These are phyloP conservation scores for Pongo pygmaeus DNA, from an alignment of 2,113 vertebrate species.

Conservation along the genomic window DNA sequence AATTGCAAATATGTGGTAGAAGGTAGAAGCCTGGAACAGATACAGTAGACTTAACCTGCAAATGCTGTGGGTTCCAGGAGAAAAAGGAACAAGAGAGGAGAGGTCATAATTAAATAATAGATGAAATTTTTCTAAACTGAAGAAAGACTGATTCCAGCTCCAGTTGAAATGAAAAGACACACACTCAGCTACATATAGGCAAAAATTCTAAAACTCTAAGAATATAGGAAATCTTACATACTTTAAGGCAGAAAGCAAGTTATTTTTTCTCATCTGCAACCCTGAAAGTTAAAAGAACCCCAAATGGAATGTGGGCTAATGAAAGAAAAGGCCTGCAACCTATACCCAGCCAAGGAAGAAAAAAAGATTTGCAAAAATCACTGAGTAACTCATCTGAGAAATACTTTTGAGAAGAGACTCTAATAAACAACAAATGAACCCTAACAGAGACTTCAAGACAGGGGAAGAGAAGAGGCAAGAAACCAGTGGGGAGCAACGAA, in stretches of 20 bases:
- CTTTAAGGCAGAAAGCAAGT: constrained; percentile 24
- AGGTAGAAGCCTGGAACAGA: constrained; percentile 11
- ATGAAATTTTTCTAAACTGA: background rate
- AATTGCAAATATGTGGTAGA: constrained; percentile 66
- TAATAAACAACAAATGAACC: constrained; percentile 11
- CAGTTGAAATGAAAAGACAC: background rate
- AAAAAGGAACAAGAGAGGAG: background rate
- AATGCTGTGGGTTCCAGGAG: constrained; percentile 14
- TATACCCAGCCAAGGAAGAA: background rate
- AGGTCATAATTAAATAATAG: constrained; percentile 3
- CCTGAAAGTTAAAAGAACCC: background rate
- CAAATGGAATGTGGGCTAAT: background rate
- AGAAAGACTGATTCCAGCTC: background rate
- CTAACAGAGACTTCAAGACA: constrained; percentile 46
- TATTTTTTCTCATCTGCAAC: background rate
- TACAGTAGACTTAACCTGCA: background rate
- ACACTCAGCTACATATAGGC: background rate
- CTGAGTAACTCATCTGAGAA: background rate
- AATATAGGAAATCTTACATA: background rate
- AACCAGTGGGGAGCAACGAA: constrained; percentile 7
- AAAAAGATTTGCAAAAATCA: background rate
- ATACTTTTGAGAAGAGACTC: background rate
- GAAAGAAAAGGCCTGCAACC: background rate
- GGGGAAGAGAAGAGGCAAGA: constrained; percentile 47
- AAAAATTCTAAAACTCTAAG: background rate